Conservation (phyloP, 1,140 invertebrate species). For the Polypedilum vanderplanki region DNA sequence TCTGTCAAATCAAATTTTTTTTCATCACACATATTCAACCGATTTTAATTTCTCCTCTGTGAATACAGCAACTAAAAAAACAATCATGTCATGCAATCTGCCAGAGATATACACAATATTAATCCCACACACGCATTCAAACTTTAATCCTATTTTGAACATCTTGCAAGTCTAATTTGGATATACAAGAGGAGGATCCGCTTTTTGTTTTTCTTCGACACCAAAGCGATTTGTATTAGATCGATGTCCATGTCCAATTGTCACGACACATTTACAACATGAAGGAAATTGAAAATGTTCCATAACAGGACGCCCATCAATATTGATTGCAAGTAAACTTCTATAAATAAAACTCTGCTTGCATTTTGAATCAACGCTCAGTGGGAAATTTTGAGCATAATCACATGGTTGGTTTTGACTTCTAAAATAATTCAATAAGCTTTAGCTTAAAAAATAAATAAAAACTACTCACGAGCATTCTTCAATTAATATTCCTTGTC, state of each 20-base stretch:
- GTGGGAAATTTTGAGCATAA: background rate
- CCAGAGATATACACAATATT: too few relatives aligned
- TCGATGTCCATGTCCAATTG: conserved; percentile 29
- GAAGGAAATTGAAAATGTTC: conserved; percentile 45
- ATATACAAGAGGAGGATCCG: too few relatives aligned
- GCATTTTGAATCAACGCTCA: background rate
- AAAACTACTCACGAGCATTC: conserved; percentile 41
- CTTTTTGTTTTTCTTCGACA: conserved; percentile 33
- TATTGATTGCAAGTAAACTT: background rate
- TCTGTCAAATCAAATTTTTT: too few relatives aligned
- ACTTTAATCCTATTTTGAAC: too few relatives aligned
- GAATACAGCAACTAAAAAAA: too few relatives aligned
- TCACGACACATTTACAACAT: conserved; percentile 38
- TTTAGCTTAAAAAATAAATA: too few relatives aligned
- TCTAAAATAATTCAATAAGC: too few relatives aligned
- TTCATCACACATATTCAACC: too few relatives aligned
- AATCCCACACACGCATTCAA: too few relatives aligned
- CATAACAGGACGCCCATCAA: conserved; percentile 36
- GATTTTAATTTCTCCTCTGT: too few relatives aligned
- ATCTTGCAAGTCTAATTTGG: too few relatives aligned
- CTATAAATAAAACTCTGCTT: background rate
- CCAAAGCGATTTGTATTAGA: conserved; percentile 41
- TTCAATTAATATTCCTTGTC: conserved; percentile 40
- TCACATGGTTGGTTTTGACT: background rate
- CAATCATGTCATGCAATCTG: too few relatives aligned